Evolutionary conservation across 2,797 vertebrate species (phyloP), one percentile per base, ranked within the genome.

Genomic region (Alosa sapidissima): DNA sequence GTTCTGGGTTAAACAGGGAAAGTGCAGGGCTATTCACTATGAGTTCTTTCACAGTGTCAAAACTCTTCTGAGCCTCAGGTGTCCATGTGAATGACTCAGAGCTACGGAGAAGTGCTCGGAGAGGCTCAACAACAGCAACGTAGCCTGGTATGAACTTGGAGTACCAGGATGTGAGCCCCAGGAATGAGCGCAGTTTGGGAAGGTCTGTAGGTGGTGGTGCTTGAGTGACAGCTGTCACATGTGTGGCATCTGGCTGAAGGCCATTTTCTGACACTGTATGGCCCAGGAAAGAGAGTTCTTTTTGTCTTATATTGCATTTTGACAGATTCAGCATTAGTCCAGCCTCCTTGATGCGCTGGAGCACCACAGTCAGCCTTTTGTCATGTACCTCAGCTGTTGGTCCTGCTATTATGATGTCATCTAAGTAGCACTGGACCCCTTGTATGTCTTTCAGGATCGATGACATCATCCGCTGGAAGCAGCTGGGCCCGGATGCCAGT

Each of bases 361-460:
- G 24, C 0, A 0, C 0, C 0, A 0, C 0, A 5, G n/a, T 48
- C 81, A 33, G 13, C 11, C 11, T 58, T 19, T 54, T 41, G 49
- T 82, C 52, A 33, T 54, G 49, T 33, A 24, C 36, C 21, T 49
- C 60, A n/a, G 1, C 10, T 78, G 47, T 75, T 19, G 62, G 5
- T 2, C 65, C 65, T 9, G 45, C 4, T 8, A 72, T 16, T 7
- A 84, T 83, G 16, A 84, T 49, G 28, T 78, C 48, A 33, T 84
- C 83, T 41, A 84, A 62, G 6, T 84, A 84, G 65, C 65, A 84
- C 24, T 84, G 82, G 2, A 83, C 45, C 21, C 82, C 83, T 75
- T 78, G 28, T 11, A 14, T 65, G 65, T 52, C 65, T 51, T 48
- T 72, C 45, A 84, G 28, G 45, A 78, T 41, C 16, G 5, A 4